Conservation (phyloP, 2,888 invertebrate species). For the Andrena trimmerana region DNA sequence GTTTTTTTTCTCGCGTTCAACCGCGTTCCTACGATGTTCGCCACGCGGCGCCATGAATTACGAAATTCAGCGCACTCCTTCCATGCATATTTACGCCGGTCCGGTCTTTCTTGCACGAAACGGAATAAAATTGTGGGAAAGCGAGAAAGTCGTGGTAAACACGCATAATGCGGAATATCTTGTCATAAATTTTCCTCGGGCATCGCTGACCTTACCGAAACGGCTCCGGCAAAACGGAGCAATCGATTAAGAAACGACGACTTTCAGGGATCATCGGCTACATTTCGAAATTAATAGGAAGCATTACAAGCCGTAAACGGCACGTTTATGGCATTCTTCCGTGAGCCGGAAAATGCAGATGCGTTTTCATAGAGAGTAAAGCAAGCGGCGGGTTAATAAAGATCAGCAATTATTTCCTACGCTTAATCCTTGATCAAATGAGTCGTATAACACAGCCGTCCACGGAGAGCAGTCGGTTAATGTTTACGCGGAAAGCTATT, state of each 20-base stretch:
- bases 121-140: slow-evolving; percentile 27
- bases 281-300: neutral
- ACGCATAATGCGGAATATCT: slow-evolving; percentile 35
- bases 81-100: slow-evolving; percentile 69
- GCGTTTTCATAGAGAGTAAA: neutral
- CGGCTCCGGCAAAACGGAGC: neutral
- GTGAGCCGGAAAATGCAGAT: neutral
- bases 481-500: neutral
- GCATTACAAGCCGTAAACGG: slow-evolving; percentile 1
- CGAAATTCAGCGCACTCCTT: slow-evolving; percentile 69
- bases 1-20: neutral
- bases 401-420: slow-evolving; percentile 16
- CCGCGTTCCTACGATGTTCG: neutral
- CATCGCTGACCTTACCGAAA: neutral
- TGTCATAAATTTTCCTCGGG: slow-evolving; percentile 43
- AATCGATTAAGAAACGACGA: slow-evolving; percentile 1
- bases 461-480: slow-evolving; percentile 1
- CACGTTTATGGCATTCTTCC: neutral
- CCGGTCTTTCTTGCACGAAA: slow-evolving; percentile 29
- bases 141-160: slow-evolving; percentile 33
- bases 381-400: slow-evolving; percentile 16
- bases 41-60: slow-evolving; percentile 74
- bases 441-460: neutral
- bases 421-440: slow-evolving; percentile 7
- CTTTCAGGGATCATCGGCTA: neutral